Conservation (phyloP, 2,888 invertebrate species). For the Brenthis hecate region DNA sequence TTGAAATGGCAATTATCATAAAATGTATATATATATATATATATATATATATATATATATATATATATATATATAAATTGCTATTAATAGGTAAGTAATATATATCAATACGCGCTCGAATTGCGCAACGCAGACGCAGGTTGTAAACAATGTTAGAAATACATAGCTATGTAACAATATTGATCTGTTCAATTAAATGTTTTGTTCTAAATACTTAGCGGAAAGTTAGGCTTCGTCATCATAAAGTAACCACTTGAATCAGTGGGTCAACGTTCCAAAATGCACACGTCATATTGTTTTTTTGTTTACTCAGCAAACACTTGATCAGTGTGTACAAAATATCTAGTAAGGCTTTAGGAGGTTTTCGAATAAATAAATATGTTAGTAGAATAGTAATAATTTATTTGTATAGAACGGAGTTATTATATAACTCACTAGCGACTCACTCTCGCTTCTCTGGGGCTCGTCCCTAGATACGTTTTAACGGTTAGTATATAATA, state of each 20-base stretch:
- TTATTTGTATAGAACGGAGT: no score
- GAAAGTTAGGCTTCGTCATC: conserved; percentile 24
- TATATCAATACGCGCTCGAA: conserved; percentile 10
- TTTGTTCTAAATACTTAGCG: conserved; percentile 24
- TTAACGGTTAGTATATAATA: no score
- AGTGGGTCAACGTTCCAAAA: conserved; percentile 46
- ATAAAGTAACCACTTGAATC: conserved; percentile 38
- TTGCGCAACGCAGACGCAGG: conserved; percentile 26
- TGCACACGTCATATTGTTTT: conserved; percentile 40
- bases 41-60: no score
- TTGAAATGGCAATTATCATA: background rate
- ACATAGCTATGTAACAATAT: conserved; percentile 37
- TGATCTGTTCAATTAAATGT: conserved; percentile 25
- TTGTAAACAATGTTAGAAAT: conserved; percentile 32
- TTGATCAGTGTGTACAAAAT: conserved; percentile 46
- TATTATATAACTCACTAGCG: no score
- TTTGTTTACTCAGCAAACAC: conserved; percentile 53
- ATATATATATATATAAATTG: no score
- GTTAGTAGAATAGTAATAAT: no score
- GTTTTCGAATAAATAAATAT: conserved; percentile 29
- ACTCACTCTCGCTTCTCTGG: no score
- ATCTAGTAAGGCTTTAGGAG: conserved; percentile 48
- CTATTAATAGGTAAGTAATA: conserved; percentile 2
- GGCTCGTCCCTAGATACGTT: no score
- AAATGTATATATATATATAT: background rate